Evolutionary conservation across 1,140 invertebrate genomes (phyloP).

Genomic region (honey bee (Apis mellifera)): Amel_HAv3.1 CM009936.2:2415501-2416000

Average conservation of each 20-base stretch:
- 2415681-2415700: background rate
- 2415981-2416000: background rate
- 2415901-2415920: background rate
- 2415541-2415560: too few relatives aligned
- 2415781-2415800: background rate
- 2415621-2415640: background rate
- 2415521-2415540: too few relatives aligned
- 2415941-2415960: slow-evolving; percentile 1
- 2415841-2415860: background rate
- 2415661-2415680: background rate
- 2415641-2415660: background rate
- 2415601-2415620: background rate
- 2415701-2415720: too few relatives aligned
- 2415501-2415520: too few relatives aligned
- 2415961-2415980: background rate
- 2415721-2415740: background rate
- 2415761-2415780: background rate
- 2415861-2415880: background rate
- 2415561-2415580: too few relatives aligned
- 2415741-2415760: background rate
- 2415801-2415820: too few relatives aligned
- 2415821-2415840: background rate
- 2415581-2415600: too few relatives aligned
- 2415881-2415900: background rate
- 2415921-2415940: slow-evolving; percentile 39